These are phyloP conservation scores for Siderastrea siderea DNA, from an alignment of 92 coral and sea anemone genomes.

Conservation along the genomic window DNA sequence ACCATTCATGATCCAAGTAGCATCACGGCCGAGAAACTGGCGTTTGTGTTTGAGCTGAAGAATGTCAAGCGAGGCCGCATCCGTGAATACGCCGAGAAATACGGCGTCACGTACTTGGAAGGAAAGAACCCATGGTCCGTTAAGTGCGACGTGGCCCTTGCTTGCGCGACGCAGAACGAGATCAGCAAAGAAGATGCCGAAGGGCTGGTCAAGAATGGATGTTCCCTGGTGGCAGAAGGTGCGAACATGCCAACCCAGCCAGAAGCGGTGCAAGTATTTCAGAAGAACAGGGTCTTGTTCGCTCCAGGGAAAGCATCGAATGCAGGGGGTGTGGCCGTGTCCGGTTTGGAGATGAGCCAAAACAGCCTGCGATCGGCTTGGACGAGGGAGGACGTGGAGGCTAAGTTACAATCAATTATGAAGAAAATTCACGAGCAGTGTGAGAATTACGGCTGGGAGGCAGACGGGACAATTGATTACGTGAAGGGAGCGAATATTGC, in stretches of 20 bases:
- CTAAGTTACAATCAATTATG: slow-evolving; percentile 62
- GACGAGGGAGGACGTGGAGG: slow-evolving; percentile 82
- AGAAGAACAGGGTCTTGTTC: slow-evolving; percentile 69
- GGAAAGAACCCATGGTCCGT: slow-evolving; percentile 88
- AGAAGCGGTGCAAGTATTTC: slow-evolving; percentile 83
- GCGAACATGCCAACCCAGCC: slow-evolving; percentile 94
- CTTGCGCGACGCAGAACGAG: slow-evolving; percentile 92
- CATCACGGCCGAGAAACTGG: slow-evolving; percentile 78
- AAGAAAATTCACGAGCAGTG: slow-evolving; percentile 68
- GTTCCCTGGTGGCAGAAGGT: slow-evolving; percentile 84
- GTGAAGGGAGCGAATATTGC: slow-evolving; percentile 83
- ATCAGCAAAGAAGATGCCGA: slow-evolving; percentile 82
- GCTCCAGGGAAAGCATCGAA: slow-evolving; percentile 93
- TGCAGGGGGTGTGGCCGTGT: slow-evolving; percentile 93
- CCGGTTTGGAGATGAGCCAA: slow-evolving; percentile 94
- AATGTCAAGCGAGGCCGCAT: slow-evolving; percentile 91
- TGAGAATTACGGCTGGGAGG: slow-evolving; percentile 55
- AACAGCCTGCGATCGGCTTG: slow-evolving; percentile 89
- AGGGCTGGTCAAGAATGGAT: slow-evolving; percentile 82
- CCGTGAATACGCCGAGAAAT: slow-evolving; percentile 82
- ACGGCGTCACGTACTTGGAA: slow-evolving; percentile 80
- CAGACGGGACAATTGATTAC: slow-evolving; percentile 73
- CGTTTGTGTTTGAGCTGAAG: slow-evolving; percentile 84
- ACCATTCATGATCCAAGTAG: slow-evolving; percentile 87
- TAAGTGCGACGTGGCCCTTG: slow-evolving; percentile 87